Evolutionary conservation across 35 echinoderm and acorn worm species (phyloP).

Genomic region (Chiridota heheva): DNA sequence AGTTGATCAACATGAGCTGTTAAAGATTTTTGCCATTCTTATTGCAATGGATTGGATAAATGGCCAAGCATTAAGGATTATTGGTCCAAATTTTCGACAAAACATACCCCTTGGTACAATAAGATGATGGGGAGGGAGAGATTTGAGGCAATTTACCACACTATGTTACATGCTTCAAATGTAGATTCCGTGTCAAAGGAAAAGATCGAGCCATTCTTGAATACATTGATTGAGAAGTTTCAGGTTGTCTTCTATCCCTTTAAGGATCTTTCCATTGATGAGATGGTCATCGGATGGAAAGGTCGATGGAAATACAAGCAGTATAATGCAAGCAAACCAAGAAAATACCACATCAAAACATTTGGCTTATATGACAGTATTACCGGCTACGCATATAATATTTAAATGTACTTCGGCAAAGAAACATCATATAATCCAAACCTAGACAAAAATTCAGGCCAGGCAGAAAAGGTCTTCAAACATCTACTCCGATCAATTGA

Average conservation of each 20-base stretch:
- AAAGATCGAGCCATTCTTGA: conserved; percentile 31
- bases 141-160: conserved; percentile 38
- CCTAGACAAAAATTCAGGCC: not conserved
- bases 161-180: conserved; percentile 41
- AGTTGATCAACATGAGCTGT: too few species aligned
- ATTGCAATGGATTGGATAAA: too few species aligned
- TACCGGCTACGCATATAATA: conserved; percentile 34
- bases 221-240: conserved; percentile 32
- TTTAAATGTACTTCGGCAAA: conserved; percentile 23
- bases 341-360: conserved; percentile 35
- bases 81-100: too few species aligned
- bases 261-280: conserved; percentile 34
- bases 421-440: conserved; percentile 36
- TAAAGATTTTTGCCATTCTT: too few species aligned
- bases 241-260: conserved; percentile 48
- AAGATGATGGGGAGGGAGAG: conserved; percentile 3
- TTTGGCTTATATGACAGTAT: conserved; percentile 49
- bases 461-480: conserved; percentile 33
- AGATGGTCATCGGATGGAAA: conserved; percentile 46
- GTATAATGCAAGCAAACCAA: conserved; percentile 38
- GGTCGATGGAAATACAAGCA: conserved; percentile 44
- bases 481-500: conserved; percentile 21
- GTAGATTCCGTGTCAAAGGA: conserved; percentile 25
- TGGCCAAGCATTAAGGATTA: too few species aligned
- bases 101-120: too few species aligned